Conservation (phyloP, 2,113 vertebrate genomes). For the Sander vitreus region DNA sequence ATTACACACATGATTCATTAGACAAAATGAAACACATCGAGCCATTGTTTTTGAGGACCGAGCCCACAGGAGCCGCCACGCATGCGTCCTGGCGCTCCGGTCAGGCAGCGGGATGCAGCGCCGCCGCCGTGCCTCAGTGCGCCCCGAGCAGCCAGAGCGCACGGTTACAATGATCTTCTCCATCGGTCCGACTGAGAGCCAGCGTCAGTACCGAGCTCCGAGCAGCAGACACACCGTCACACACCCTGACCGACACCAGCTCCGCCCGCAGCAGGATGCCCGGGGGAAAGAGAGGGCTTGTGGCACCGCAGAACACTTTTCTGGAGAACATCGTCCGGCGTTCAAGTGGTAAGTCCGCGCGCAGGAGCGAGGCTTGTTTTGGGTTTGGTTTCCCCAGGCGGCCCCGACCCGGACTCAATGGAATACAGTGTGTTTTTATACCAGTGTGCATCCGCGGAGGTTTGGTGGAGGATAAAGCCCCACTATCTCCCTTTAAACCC, state of each 20-base stretch:
- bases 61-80: conserved; percentile 39
- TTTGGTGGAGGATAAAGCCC: neutral
- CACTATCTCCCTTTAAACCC: neutral
- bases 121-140: conserved; percentile 65
- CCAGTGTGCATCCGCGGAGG: neutral
- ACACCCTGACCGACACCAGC: conserved; percentile 77
- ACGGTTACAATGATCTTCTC: conserved; percentile 76
- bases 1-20: too few relatives aligned
- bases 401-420: conserved; percentile 40
- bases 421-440: neutral
- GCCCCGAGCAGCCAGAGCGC: conserved; percentile 71
- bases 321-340: conserved; percentile 97
- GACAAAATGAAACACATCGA: too few relatives aligned
- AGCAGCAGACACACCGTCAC: conserved; percentile 76
- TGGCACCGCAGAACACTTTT: conserved; percentile 98
- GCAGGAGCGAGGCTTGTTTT: neutral
- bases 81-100: conserved; percentile 65
- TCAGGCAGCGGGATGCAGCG: conserved; percentile 48
- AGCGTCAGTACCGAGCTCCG: conserved; percentile 76
- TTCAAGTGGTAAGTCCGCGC: conserved; percentile 91
- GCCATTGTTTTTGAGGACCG: conserved; percentile 2
- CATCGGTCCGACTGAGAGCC: conserved; percentile 78
- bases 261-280: conserved; percentile 93
- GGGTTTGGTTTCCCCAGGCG: neutral
- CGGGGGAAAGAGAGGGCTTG: conserved; percentile 97